Evolutionary conservation across 2,888 invertebrate species (phyloP), one percentile per base, ranked within the genome.

Genomic region (Ectropis crepuscularia): DNA sequence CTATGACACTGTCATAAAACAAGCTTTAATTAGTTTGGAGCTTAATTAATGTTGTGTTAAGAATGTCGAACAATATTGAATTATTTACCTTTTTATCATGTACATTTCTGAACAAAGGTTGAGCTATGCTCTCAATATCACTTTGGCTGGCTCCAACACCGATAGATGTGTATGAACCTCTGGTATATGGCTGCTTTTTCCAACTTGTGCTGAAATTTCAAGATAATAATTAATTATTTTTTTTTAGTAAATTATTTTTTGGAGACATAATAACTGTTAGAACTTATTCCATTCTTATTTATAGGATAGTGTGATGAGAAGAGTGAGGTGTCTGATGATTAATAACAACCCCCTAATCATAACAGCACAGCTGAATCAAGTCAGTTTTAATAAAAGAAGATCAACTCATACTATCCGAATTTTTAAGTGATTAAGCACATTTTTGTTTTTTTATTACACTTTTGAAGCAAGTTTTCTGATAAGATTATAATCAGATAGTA

Each of bases 121-220:
- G 96, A 57, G 97, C 97, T 78, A 99, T 88, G 81, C 95, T 95
- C 88, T 97, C 97, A 74, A 99, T 96, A 82, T 99, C 98, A 81
- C 96, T 94, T 87, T 98, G 97, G 77, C 96, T 96, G 54, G 97
- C 96, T 53, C 98, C 98, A 53, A 98, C 96, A 60, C 96, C 97
- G 81, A 99, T 96, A 53, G 97, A 96, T 42, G 98, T 97, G 82
- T 99, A 99, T 6, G 98, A 97, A 11, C 99, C 99, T 82, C 95
- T 94, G 0, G 97, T 96, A 81, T 95, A 97, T 10, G 95, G 95
- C 82, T 98, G 97, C 55, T 95, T 95, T 75, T 95, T 95, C 99
- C 99, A 99, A 85, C 96, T 96, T 60, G 98, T 98, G 83, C 97
- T 98, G 86, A 54, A 93, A 79, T 37, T 28, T 28, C 37, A 57